Conservation (phyloP, 2,797 vertebrate genomes). For the Denticeps clupeoides region DNA sequence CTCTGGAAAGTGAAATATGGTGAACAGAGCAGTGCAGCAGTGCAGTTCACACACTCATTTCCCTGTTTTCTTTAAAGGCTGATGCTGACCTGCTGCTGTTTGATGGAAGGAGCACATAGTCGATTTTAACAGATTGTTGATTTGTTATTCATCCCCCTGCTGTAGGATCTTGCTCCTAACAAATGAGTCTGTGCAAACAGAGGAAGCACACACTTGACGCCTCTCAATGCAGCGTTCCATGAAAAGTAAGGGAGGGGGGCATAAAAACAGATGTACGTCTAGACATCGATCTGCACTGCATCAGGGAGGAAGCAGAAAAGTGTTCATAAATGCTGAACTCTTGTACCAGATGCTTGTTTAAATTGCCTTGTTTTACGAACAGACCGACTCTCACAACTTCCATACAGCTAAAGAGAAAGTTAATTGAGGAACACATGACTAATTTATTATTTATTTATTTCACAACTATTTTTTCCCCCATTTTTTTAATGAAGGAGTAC, state of each 20-base stretch:
- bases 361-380: constrained; percentile 36
- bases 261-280: constrained; percentile 29
- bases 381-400: constrained; percentile 31
- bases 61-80: too few relatives aligned
- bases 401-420: constrained; percentile 25
- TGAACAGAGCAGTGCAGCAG: too few relatives aligned
- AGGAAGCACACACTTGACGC: constrained; percentile 19
- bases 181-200: constrained; percentile 29
- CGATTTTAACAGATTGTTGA: constrained; percentile 31
- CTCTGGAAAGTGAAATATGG: too few relatives aligned
- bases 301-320: constrained; percentile 27
- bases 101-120: constrained; percentile 13
- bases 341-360: constrained; percentile 31
- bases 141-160: constrained; percentile 30
- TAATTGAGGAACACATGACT: constrained; percentile 17
- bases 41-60: too few relatives aligned
- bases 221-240: constrained; percentile 32
- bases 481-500: too few relatives aligned
- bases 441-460: constrained; percentile 5
- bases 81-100: constrained; percentile 6
- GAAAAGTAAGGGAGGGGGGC: constrained; percentile 25
- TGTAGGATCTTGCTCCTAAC: constrained; percentile 24
- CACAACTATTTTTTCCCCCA: background rate
- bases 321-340: constrained; percentile 26
- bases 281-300: constrained; percentile 33